These are phyloP conservation scores for Trichomycterus rosablanca DNA, from an alignment of 2,113 vertebrate species.

Conservation along the genomic window DNA sequence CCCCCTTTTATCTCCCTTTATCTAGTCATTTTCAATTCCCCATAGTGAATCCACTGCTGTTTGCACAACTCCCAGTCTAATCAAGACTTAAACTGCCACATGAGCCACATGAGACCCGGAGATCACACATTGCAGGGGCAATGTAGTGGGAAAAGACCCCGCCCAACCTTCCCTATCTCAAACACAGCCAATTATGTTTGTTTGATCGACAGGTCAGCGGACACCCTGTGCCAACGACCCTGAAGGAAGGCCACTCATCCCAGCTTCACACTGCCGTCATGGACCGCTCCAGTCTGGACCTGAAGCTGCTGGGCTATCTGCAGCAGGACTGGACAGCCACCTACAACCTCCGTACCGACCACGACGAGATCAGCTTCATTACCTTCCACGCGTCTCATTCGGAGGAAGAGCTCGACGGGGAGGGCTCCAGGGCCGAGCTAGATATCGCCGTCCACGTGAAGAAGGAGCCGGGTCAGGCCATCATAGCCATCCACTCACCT, in stretches of 20 bases:
- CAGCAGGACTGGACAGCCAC: slow-evolving; percentile 83
- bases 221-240: slow-evolving; percentile 50
- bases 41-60: too few species aligned
- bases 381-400: slow-evolving; percentile 73
- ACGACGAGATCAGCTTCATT: slow-evolving; percentile 88
- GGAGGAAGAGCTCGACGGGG: slow-evolving; percentile 57
- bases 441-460: slow-evolving; percentile 87
- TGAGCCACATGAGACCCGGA: too few species aligned
- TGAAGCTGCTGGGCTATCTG: slow-evolving; percentile 82
- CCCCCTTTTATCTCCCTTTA: too few species aligned
- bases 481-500: slow-evolving; percentile 83
- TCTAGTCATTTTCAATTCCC: too few species aligned
- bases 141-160: too few species aligned
- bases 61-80: too few species aligned
- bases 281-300: slow-evolving; percentile 74
- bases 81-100: too few species aligned
- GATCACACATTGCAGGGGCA: too few species aligned
- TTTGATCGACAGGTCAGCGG: slow-evolving; percentile 67
- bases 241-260: slow-evolving; percentile 81
- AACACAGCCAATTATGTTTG: too few species aligned
- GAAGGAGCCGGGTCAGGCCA: slow-evolving; percentile 77
- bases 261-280: slow-evolving; percentile 84
- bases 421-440: slow-evolving; percentile 66
- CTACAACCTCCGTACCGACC: slow-evolving; percentile 72
- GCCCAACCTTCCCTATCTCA: too few species aligned